Evolutionary conservation across 1,140 invertebrate species (phyloP).

Genomic region (Macrotrachela quadricornifera): DNA sequence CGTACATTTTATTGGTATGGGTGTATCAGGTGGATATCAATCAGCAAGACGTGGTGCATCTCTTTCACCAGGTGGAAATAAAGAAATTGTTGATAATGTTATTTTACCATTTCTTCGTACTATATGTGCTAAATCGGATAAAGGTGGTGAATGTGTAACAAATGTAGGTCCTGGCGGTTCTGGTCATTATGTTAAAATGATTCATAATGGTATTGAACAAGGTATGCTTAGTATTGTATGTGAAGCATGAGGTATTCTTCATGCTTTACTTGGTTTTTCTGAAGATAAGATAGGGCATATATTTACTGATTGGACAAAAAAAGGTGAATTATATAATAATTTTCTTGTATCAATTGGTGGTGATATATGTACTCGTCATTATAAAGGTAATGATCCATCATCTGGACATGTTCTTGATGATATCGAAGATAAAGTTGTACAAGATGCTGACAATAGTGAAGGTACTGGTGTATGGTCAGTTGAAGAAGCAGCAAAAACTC

Average conservation of each 20-base stretch:
- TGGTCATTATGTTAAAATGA: conserved; percentile 99
- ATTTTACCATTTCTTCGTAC: conserved; percentile 66
- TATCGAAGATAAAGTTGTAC: too few species aligned
- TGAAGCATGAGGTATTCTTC: conserved; percentile 89
- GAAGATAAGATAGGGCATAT: conserved; percentile 67
- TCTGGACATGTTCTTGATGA: too few species aligned
- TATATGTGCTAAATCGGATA: conserved; percentile 65
- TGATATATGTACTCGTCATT: too few species aligned
- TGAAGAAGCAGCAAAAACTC: too few species aligned
- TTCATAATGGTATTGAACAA: conserved; percentile 43
- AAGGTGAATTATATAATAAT: too few species aligned
- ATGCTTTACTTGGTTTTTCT: conserved; percentile 46
- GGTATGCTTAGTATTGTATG: conserved; percentile 99
- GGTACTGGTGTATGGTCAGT: too few species aligned
- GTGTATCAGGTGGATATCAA: conserved; percentile 94
- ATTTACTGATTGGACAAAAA: conserved; percentile 86
- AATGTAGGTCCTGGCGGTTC: conserved; percentile 84
- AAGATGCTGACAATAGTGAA: too few species aligned
- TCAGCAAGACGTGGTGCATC: conserved; percentile 89
- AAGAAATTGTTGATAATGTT: conserved; percentile 64
- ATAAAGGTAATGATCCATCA: too few species aligned
- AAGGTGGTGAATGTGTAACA: conserved; percentile 73
- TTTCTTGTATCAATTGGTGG: too few species aligned
- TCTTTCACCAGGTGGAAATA: conserved; percentile 84
- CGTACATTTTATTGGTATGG: conserved; percentile 79